Conservation (phyloP, 2,113 vertebrate genomes). For the Myrmecophaga tridactyla region DNA sequence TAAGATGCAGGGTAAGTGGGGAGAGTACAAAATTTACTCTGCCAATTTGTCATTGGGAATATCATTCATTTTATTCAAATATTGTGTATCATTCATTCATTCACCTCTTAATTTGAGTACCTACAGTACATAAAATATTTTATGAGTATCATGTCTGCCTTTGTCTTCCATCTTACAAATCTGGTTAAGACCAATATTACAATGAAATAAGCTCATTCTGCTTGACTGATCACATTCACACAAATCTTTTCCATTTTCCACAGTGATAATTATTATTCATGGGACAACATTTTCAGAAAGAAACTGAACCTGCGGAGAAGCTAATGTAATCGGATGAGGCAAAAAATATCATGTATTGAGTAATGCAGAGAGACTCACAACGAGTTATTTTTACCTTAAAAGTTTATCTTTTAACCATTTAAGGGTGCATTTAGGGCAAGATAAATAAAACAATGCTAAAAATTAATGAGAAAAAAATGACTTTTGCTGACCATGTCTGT, state of each 20-base stretch:
- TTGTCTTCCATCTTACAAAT: neutral
- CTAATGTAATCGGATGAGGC: neutral
- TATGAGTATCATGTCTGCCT: neutral
- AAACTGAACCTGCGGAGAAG: neutral
- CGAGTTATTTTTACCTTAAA: conserved; percentile 2
- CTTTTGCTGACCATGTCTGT: neutral
- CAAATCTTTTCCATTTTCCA: neutral
- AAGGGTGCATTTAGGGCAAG: neutral
- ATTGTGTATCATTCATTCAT: neutral
- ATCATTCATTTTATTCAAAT: neutral
- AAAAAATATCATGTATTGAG: neutral
- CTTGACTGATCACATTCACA: neutral
- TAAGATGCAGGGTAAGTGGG: accelerated
- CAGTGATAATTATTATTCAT: neutral
- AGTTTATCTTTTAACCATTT: neutral
- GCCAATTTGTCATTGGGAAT: neutral
- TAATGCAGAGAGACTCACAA: neutral
- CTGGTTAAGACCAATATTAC: neutral
- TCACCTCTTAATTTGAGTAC: neutral
- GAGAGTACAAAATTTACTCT: neutral
- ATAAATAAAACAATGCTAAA: neutral
- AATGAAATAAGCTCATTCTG: neutral
- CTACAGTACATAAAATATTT: neutral
- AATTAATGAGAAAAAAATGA: neutral
- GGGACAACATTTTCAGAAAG: conserved; percentile 10